A percentile compares a stretch with the other conserved stretches of the same genome.
These are phyloP conservation scores for Heterotis niloticus DNA, from an alignment of 2,113 vertebrate genomes.

Conservation along the genomic window DNA sequence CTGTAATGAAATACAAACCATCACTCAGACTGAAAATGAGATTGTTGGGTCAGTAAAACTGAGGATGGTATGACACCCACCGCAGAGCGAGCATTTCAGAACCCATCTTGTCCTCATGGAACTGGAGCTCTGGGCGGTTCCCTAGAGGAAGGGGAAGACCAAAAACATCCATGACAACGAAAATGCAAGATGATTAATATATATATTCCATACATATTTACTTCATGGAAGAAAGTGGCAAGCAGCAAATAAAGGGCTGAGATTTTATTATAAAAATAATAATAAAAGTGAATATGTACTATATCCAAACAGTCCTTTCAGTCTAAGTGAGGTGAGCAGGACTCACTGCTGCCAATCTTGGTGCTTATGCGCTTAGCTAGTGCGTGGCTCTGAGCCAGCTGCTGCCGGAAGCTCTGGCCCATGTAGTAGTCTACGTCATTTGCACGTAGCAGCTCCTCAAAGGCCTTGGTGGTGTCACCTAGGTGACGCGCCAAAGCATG, in stretches of 20 bases:
- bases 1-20: too few relatives aligned
- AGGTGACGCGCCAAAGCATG: slow-evolving; percentile 82
- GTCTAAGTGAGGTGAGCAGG: too few relatives aligned
- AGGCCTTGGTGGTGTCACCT: slow-evolving; percentile 76
- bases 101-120: slow-evolving; percentile 67
- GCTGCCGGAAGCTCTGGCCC: slow-evolving; percentile 88
- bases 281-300: too few relatives aligned
- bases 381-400: slow-evolving; percentile 76
- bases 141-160: slow-evolving; percentile 56
- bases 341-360: slow-evolving; percentile 83
- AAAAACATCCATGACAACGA: neutral
- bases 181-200: neutral
- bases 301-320: neutral
- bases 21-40: neutral
- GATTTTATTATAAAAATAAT: too few relatives aligned
- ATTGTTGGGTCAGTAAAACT: too few relatives aligned
- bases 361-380: slow-evolving; percentile 73
- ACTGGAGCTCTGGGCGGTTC: slow-evolving; percentile 62
- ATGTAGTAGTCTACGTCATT: slow-evolving; percentile 92
- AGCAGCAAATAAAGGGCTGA: too few relatives aligned
- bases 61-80: slow-evolving; percentile 56
- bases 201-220: neutral
- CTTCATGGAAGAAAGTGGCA: too few relatives aligned
- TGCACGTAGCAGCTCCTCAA: slow-evolving; percentile 87
- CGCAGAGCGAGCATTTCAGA: slow-evolving; percentile 75